Percentiles rank a stretch among this genome's conserved stretches.
Evolutionary conservation across 2,888 invertebrate species (phyloP).

Genomic region (Drosophila birchii): DNA sequence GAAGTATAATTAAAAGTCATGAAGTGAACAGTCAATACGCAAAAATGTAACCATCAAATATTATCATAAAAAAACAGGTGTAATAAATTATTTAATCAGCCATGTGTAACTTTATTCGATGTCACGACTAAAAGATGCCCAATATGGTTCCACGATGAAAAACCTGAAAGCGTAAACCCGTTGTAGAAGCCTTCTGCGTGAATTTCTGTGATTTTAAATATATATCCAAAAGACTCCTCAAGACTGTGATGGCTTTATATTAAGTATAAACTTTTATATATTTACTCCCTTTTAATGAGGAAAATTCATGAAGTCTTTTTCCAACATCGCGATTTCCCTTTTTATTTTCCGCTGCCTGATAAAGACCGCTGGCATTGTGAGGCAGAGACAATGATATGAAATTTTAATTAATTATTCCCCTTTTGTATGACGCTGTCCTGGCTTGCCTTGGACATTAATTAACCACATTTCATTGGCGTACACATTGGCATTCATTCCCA

Average conservation of each 20-base stretch:
- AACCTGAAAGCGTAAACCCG: constrained; percentile 5
- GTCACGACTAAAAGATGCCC: constrained; percentile 21
- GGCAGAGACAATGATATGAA: constrained; percentile 6
- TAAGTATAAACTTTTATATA: not conserved
- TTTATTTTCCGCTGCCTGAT: not conserved
- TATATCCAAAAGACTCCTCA: no score
- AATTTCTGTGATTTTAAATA: not conserved
- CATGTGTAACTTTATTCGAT: not conserved
- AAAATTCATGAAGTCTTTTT: not conserved
- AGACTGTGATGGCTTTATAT: not conserved
- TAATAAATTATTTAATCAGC: constrained; percentile 11
- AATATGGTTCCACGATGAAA: not conserved
- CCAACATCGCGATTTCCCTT: not conserved
- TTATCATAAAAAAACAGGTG: not conserved
- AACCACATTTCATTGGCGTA: constrained; percentile 23
- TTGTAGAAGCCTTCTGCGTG: not conserved
- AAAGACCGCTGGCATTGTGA: not conserved
- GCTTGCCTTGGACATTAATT: constrained; percentile 23
- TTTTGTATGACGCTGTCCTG: not conserved
- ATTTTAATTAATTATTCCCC: constrained; percentile 16
- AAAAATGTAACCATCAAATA: constrained; percentile 1
- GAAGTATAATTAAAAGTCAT: constrained; percentile 35
- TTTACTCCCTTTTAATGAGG: not conserved
- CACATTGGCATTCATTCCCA: constrained; percentile 3
- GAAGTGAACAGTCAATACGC: constrained; percentile 25